A percentile compares a stretch with the other conserved stretches of the same genome.
These are phyloP conservation scores for Rallus crepitans DNA, from an alignment of 2,797 vertebrate species.

Conservation along the genomic window DNA sequence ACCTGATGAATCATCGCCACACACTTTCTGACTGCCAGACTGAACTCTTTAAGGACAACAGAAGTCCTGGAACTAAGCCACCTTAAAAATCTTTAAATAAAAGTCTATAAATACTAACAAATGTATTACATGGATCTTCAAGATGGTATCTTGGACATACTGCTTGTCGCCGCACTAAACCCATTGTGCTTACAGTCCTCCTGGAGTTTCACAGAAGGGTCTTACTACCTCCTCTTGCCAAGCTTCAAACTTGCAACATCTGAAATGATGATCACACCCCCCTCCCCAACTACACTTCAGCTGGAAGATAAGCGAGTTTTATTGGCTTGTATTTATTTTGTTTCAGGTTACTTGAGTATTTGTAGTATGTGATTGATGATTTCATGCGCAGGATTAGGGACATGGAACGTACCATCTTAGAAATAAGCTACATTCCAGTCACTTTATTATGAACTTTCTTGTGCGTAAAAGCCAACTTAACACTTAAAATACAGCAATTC, in stretches of 20 bases:
- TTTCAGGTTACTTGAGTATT: not conserved
- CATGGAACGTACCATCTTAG: not conserved
- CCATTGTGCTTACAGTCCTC: not conserved
- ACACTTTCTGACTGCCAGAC: not conserved
- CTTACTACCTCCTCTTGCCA: not conserved
- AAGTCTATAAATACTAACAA: not conserved
- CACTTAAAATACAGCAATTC: not conserved
- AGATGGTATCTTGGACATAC: not conserved
- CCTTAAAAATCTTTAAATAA: not conserved
- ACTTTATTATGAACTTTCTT: not conserved
- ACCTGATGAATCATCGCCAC: constrained; percentile 54
- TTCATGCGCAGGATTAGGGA: not conserved
- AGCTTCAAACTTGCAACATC: not conserved
- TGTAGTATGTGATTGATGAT: not conserved
- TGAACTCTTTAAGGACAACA: not conserved
- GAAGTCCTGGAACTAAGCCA: constrained; percentile 25
- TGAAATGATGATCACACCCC: not conserved
- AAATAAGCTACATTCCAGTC: not conserved
- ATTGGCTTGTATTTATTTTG: not conserved
- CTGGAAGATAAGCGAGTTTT: not conserved
- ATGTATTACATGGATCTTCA: not conserved
- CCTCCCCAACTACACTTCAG: not conserved
- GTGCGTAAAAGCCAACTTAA: not conserved
- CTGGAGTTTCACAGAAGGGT: not conserved
- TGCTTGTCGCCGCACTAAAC: not conserved